Percentiles rank a stretch among this genome's conserved stretches.
Evolutionary conservation across 2,888 invertebrate species (phyloP).

Genomic region (Pseudococcus jackbeardsleyi): DNA sequence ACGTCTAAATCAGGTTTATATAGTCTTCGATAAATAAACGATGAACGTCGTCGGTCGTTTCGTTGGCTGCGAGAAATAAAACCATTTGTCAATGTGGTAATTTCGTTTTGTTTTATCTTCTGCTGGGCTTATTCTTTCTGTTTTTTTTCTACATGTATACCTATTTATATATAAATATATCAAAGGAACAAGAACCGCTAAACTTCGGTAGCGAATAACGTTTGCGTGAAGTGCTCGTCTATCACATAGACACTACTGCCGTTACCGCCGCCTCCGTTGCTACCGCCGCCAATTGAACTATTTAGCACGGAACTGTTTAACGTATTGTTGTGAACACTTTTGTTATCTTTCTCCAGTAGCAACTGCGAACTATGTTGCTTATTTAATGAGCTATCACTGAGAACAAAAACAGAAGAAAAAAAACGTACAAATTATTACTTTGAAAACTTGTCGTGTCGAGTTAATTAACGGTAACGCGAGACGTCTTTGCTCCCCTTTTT

Average conservation of each 20-base stretch:
- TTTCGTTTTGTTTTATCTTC: slow-evolving; percentile 27
- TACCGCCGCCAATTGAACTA: slow-evolving; percentile 62
- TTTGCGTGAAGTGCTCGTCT: slow-evolving; percentile 78
- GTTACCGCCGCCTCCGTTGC: slow-evolving; percentile 69
- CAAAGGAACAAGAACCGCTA: slow-evolving; percentile 71
- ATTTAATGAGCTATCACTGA: slow-evolving; percentile 79
- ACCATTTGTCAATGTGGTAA: slow-evolving; percentile 56
- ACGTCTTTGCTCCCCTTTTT: slow-evolving; percentile 8
- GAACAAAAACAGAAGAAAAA: slow-evolving; percentile 70
- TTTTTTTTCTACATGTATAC: not conserved
- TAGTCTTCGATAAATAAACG: slow-evolving; percentile 31
- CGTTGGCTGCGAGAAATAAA: slow-evolving; percentile 43
- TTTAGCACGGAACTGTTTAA: slow-evolving; percentile 59
- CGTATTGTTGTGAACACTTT: slow-evolving; percentile 63
- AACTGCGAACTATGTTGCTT: slow-evolving; percentile 74
- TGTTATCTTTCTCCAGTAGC: slow-evolving; percentile 72
- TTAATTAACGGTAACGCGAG: slow-evolving; percentile 39
- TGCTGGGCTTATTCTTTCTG: not conserved
- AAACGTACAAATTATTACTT: slow-evolving; percentile 38
- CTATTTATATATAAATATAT: slow-evolving; percentile 41
- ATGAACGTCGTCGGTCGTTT: slow-evolving; percentile 6
- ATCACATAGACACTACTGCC: slow-evolving; percentile 78
- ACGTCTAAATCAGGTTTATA: slow-evolving; percentile 29
- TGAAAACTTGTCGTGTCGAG: slow-evolving; percentile 45
- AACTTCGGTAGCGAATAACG: slow-evolving; percentile 80